Base-by-base conservation (phyloP, 2,113 vertebrate species). In the Columba janthina region DNA sequence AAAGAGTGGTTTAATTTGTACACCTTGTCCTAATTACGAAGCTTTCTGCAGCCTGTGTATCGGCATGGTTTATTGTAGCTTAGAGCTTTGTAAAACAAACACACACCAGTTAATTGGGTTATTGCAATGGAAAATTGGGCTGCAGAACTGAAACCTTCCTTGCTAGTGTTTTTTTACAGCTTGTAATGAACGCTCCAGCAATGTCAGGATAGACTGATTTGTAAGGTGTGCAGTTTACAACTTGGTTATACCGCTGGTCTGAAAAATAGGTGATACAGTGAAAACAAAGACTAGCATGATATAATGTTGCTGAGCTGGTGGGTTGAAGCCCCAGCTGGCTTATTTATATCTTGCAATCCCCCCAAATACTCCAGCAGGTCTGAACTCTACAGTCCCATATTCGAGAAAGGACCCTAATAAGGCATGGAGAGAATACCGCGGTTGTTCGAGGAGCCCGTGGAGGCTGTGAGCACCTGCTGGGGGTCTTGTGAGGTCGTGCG, bases 1-100 rank as follows among this genome's bases (percentile, higher is more conserved):
- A 98, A 98, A 98, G 98, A 98, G 98, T 98, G 97, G 98, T 98
- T 98, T 98, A 98, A 98, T 98, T 98, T 98, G 98, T 98, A 98
- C 98, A 98, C 98, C 98, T 98, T 98, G 98, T 98, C 98, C 98
- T 98, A 98, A 98, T 98, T 98, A 98, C 97, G 88, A 97, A 97
- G 98, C 98, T 98, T 98, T 98, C 98, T 98, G 97, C 98, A 98
- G 98, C 98, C 98, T 96, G 86, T 93, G 96, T 98, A 98, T 98
- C 98, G 97, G 98, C 97, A 98, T 98, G 97, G 98, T 98, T 98
- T 98, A 98, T 98, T 98, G 98, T 98, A 98, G 98, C 98, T 98
- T 96, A 97, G 98, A 98, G 98, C 98, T 98, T 98, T 98, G 98
- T 98, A 98, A 98, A 98, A 98, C 98, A 98, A 98, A 98, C 98